Base-by-base conservation (phyloP, 2,113 vertebrate genomes). In the Apodemus sylvaticus region DNA sequence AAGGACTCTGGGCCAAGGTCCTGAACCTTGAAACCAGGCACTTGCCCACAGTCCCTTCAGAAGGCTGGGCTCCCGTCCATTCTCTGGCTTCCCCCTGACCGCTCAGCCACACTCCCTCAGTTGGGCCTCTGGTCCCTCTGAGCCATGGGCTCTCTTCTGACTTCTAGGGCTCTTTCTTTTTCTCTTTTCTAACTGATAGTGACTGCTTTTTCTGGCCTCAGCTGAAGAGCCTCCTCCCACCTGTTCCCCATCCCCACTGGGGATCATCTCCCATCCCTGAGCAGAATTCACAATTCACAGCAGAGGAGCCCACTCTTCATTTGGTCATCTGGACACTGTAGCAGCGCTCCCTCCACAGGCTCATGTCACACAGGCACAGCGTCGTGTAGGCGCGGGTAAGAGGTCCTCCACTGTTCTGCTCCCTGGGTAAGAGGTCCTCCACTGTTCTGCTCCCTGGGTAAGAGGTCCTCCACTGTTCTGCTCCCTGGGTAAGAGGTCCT, bases 301-400 rank as follows among this genome's bases (percentile, higher is more conserved):
- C 2, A 8, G 14, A 68, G 26, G 36, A 36, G 14, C 5, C 39
- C 2, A 45, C n/a, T 16, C 79, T 53, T 29, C 17, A 36, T 24
- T 9, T 7, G 48, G 2, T 53, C 93, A 55, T 64, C 68, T 34
- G 36, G 55, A 36, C 11, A 5, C 3, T 14, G 19, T 22, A 68
- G 19, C 17, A 1, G 3, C 0, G 10, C 39, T 1, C 60, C 31
- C n/a, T n/a, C n/a, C n/a, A 24, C 3, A 39, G 12, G 36, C 36
- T 68, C 36, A 29, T 8, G 31, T 20, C 36, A 5, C 66, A 53
- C 86, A 19, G 7, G 34, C 2, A 22, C 51, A 22, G 26, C 5
- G 64, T 22, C n/a, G 20, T 53, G 13, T 86, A 34, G 42, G 12
- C 8, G 5, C 68, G 6, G 36, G 26, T 53, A 55, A 14, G 53